Percentiles rank a stretch among this genome's conserved stretches.
phyloP scores from a whole-genome alignment of 1,140 invertebrate genomes.

The Pissodes strobi region DNA sequence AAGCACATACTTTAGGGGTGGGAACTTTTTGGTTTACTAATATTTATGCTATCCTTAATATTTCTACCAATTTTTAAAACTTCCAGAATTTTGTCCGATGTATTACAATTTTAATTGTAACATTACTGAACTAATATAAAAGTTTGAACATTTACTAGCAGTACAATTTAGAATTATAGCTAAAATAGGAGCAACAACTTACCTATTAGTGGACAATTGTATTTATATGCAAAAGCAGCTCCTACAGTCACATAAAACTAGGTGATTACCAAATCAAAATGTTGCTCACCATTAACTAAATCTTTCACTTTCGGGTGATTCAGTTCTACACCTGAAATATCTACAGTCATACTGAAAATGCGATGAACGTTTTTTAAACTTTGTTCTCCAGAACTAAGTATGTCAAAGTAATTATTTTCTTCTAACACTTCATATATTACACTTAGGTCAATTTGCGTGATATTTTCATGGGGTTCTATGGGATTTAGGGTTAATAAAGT shows the following conservation, averaged over 20 bases:
- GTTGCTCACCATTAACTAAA: background rate
- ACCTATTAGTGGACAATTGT: constrained; percentile 14
- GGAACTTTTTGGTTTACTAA: no score
- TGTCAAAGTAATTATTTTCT: background rate
- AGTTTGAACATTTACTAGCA: no score
- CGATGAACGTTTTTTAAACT: background rate
- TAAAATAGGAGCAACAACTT: no score
- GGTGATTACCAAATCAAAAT: constrained; percentile 21
- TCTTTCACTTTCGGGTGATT: constrained; percentile 1
- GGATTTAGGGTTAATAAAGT: constrained; percentile 32
- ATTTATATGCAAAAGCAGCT: background rate
- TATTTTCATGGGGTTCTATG: constrained; percentile 7
- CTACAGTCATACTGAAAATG: background rate
- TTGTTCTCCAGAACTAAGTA: background rate
- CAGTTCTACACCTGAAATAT: no score
- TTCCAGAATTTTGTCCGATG: no score
- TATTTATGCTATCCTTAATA: no score
- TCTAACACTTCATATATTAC: background rate
- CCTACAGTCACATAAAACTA: background rate
- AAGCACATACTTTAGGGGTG: no score
- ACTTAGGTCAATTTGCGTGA: constrained; percentile 2
- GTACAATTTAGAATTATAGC: no score
- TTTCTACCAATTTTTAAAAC: no score
- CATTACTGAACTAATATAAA: no score
- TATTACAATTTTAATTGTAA: no score